Evolutionary conservation across 2,797 vertebrate genomes (phyloP).

Genomic region (Myripristis jacobus): DNA sequence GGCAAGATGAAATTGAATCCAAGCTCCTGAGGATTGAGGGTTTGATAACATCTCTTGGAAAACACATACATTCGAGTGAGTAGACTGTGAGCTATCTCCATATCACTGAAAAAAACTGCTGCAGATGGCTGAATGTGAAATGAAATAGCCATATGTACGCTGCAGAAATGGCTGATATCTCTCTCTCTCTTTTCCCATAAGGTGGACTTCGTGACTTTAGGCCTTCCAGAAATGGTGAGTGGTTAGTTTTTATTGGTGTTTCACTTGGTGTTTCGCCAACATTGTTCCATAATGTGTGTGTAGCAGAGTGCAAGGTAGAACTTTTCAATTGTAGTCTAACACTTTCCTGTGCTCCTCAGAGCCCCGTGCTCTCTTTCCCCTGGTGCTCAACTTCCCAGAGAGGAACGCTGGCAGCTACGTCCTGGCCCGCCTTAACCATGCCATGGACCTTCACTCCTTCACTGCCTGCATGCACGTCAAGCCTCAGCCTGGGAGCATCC

Average conservation of each 20-base stretch:
- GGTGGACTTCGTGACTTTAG: slow-evolving; percentile 50
- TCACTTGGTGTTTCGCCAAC: background rate
- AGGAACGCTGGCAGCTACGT: slow-evolving; percentile 81
- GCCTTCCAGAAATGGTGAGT: slow-evolving; percentile 66
- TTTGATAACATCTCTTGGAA: slow-evolving; percentile 85
- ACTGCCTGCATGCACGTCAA: slow-evolving; percentile 84
- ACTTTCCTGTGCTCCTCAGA: slow-evolving; percentile 61
- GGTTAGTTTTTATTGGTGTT: background rate
- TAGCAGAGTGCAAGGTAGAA: background rate
- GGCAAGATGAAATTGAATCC: slow-evolving; percentile 82
- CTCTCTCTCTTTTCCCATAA: slow-evolving; percentile 27
- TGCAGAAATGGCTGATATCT: background rate
- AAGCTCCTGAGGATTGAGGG: slow-evolving; percentile 86
- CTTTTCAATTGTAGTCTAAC: slow-evolving; percentile 23
- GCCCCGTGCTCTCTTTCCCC: slow-evolving; percentile 64
- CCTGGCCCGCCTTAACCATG: slow-evolving; percentile 67
- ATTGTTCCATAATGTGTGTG: background rate
- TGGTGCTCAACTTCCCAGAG: slow-evolving; percentile 85
- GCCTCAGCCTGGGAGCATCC: slow-evolving; percentile 47
- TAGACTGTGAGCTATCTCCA: background rate
- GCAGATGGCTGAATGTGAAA: background rate
- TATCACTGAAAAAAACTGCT: background rate
- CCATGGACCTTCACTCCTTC: slow-evolving; percentile 82
- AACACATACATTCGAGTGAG: slow-evolving; percentile 73
- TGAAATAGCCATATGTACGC: background rate